Conservation (phyloP, 1,140 invertebrate genomes). For the Diorhabda sublineata region DNA sequence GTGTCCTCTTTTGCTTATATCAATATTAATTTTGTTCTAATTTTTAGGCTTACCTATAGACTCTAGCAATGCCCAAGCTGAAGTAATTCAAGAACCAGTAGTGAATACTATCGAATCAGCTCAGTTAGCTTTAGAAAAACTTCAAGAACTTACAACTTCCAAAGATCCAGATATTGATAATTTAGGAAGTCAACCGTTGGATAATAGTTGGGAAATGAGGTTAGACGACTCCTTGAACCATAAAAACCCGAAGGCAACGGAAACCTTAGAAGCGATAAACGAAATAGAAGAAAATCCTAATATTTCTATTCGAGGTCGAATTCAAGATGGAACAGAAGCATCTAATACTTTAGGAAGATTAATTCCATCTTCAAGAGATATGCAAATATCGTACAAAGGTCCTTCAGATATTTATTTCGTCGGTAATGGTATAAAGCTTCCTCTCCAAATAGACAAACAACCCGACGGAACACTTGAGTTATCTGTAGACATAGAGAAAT, state of each 20-base stretch:
- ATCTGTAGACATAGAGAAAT: conserved; percentile 31
- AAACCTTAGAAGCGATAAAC: neutral
- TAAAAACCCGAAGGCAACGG: neutral
- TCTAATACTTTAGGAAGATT: conserved; percentile 30
- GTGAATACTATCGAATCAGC: conserved; percentile 8
- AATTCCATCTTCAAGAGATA: conserved; percentile 17
- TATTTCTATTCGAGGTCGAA: neutral
- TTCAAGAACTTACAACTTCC: neutral
- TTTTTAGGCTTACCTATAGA: neutral
- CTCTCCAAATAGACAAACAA: conserved; percentile 28
- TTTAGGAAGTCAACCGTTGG: conserved; percentile 16
- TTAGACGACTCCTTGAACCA: neutral
- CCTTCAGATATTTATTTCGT: conserved; percentile 28
- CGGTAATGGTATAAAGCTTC: conserved; percentile 35
- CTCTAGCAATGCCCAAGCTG: too few species aligned
- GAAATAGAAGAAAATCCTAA: conserved; percentile 5
- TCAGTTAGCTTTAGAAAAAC: neutral
- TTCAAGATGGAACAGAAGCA: neutral
- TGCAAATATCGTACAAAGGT: conserved; percentile 12
- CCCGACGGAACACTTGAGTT: conserved; percentile 29
- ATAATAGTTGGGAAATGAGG: conserved; percentile 4
- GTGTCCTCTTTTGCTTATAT: neutral
- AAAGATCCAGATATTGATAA: neutral
- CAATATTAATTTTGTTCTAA: neutral
- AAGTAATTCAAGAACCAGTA: neutral